Percentiles rank a stretch among this genome's conserved stretches.
Evolutionary conservation across 2,797 vertebrate genomes (phyloP).

Genomic region (Denticeps clupeoides): DNA sequence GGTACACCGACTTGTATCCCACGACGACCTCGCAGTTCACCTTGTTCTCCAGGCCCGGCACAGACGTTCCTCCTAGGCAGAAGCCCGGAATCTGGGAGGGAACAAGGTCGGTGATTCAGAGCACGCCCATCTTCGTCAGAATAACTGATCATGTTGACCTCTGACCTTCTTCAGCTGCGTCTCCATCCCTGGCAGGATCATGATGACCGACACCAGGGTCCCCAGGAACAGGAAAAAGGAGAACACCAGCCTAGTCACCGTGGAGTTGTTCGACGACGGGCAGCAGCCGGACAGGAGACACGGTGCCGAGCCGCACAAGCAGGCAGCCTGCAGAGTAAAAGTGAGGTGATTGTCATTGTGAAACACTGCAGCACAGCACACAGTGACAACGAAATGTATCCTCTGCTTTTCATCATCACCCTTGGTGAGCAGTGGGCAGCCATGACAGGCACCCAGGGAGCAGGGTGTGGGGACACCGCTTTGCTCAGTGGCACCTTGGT

Average conservation of each 20-base stretch:
- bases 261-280: slow-evolving; percentile 80
- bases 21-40: slow-evolving; percentile 74
- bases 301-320: slow-evolving; percentile 81
- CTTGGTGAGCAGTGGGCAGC: too few species aligned
- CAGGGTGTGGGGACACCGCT: too few species aligned
- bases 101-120: too few species aligned
- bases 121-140: too few species aligned
- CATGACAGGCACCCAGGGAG: too few species aligned
- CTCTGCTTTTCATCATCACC: too few species aligned
- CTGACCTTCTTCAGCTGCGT: slow-evolving; percentile 79
- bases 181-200: slow-evolving; percentile 85
- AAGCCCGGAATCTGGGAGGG: slow-evolving; percentile 75
- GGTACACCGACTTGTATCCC: slow-evolving; percentile 82
- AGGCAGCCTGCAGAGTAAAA: slow-evolving; percentile 64
- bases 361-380: too few species aligned
- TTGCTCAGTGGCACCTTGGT: too few species aligned
- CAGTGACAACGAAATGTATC: too few species aligned
- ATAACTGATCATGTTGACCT: not conserved
- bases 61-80: slow-evolving; percentile 47
- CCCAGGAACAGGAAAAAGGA: slow-evolving; percentile 79
- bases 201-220: slow-evolving; percentile 75
- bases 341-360: too few species aligned
- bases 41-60: slow-evolving; percentile 40
- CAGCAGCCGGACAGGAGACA: slow-evolving; percentile 84
- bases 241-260: slow-evolving; percentile 75